phyloP scores from a whole-genome alignment of 2,113 vertebrate genomes.

The Eurypyga helias region DNA sequence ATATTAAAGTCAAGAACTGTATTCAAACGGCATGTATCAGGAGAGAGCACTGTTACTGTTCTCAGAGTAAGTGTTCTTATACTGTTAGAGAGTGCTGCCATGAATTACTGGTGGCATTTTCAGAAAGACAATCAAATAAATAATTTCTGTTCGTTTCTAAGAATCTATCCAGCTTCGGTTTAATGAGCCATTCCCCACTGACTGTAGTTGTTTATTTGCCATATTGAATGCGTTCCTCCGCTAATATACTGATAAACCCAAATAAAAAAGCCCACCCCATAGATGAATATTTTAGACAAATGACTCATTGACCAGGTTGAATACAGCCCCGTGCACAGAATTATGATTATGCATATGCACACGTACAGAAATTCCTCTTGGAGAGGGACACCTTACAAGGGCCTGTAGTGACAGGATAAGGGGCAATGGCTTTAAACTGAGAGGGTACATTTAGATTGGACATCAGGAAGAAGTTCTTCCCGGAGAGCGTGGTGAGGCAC shows the following conservation, averaged over 20 bases:
- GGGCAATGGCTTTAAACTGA: too few species aligned
- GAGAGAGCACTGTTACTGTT: neutral
- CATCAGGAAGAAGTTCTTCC: too few species aligned
- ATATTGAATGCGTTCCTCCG: neutral
- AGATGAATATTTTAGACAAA: neutral
- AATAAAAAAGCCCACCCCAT: neutral
- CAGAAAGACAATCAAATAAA: neutral
- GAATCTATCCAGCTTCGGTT: neutral
- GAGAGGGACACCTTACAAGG: too few species aligned
- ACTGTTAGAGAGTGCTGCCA: neutral
- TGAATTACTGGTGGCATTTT: neutral
- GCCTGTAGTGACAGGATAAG: too few species aligned
- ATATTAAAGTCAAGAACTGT: neutral
- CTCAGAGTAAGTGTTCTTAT: neutral
- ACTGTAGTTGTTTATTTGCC: neutral
- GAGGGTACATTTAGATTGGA: too few species aligned
- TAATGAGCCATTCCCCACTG: neutral
- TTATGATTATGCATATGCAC: neutral
- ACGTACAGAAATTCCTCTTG: neutral
- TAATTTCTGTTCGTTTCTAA: neutral
- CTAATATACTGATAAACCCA: neutral
- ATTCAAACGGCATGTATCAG: neutral
- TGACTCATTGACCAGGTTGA: neutral
- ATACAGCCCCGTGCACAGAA: neutral
- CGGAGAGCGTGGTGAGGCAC: too few species aligned